Evolutionary conservation across 2,113 vertebrate species (phyloP).

Genomic region (Brachypodius melanocephalos): DNA sequence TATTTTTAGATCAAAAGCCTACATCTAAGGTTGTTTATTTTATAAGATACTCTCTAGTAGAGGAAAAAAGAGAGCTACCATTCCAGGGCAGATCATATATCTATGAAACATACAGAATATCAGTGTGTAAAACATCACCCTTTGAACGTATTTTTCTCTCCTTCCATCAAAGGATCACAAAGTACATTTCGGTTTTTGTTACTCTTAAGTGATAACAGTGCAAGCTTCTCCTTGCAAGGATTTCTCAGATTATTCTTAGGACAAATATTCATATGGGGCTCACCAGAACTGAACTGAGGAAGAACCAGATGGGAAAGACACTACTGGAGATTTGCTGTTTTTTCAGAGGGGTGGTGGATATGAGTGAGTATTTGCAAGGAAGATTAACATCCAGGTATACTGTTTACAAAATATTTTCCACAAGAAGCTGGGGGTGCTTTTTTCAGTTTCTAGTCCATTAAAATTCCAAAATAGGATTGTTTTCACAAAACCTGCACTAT

Average conservation of each 20-base stretch:
- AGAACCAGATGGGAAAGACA: neutral
- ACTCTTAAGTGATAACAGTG: neutral
- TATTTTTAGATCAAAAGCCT: neutral
- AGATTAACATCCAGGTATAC: neutral
- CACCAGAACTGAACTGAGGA: neutral
- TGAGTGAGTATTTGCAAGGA: neutral
- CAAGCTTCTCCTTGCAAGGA: neutral
- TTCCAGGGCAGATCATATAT: neutral
- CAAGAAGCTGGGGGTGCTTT: fast-evolving
- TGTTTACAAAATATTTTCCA: neutral
- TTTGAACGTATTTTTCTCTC: neutral
- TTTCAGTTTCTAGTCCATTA: neutral
- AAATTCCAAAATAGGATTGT: neutral
- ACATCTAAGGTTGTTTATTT: neutral
- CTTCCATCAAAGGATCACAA: neutral
- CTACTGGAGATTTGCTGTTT: neutral
- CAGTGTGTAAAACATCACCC: neutral
- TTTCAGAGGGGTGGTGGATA: neutral
- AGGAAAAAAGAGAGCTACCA: neutral
- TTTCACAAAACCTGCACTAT: neutral
- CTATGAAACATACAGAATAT: neutral
- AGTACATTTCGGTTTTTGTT: neutral
- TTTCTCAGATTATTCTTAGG: neutral
- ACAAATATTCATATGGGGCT: neutral
- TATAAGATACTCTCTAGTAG: neutral